Conservation (phyloP, 2,113 vertebrate genomes). For the Spea bombifrons region DNA sequence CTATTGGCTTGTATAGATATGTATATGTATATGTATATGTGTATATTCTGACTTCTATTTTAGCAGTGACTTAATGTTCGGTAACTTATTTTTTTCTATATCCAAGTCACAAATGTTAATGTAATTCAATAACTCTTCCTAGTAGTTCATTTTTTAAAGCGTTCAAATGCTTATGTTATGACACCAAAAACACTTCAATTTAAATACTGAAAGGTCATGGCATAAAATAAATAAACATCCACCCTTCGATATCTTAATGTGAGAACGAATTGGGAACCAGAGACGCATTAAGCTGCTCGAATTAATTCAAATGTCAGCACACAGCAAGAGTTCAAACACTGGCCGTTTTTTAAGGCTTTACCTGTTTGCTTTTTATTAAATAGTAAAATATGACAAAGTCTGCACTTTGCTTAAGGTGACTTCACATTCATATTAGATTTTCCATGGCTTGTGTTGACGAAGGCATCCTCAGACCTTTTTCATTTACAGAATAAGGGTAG, state of each 20-base stretch:
- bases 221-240: slow-evolving; percentile 50
- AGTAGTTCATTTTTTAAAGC: slow-evolving; percentile 29
- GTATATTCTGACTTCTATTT: slow-evolving; percentile 17
- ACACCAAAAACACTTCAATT: slow-evolving; percentile 47
- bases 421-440: slow-evolving; percentile 38
- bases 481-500: slow-evolving; percentile 34
- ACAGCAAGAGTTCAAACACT: slow-evolving; percentile 31
- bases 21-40: too few species aligned
- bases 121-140: slow-evolving; percentile 28
- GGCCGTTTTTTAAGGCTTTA: slow-evolving; percentile 27
- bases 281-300: slow-evolving; percentile 40
- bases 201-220: slow-evolving; percentile 45
- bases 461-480: slow-evolving; percentile 31
- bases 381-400: slow-evolving; percentile 40
- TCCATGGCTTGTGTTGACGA: slow-evolving; percentile 32
- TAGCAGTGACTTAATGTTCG: slow-evolving; percentile 18
- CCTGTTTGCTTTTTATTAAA: slow-evolving; percentile 42
- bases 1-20: slow-evolving; percentile 20
- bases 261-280: slow-evolving; percentile 44
- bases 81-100: slow-evolving; percentile 18
- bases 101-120: slow-evolving; percentile 37
- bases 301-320: slow-evolving; percentile 54
- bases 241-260: slow-evolving; percentile 47
- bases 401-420: slow-evolving; percentile 41
- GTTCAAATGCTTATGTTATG: slow-evolving; percentile 41